Conservation (phyloP, 2,888 invertebrate species). For the Torymus auratus region DNA sequence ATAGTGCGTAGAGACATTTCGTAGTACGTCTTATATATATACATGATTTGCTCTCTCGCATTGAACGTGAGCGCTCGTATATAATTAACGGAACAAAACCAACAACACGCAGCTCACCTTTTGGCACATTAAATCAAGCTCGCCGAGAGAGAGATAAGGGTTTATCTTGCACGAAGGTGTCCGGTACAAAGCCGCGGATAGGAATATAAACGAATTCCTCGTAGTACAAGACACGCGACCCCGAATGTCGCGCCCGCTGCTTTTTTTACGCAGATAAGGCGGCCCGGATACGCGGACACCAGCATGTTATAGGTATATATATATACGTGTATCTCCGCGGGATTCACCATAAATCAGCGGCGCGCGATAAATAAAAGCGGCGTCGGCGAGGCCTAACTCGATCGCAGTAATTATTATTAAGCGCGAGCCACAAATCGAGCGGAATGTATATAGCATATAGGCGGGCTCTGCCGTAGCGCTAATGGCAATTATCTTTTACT, state of each 20-base stretch:
- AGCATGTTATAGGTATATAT: too few species aligned
- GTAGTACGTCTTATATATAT: background rate
- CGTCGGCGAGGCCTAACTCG: background rate
- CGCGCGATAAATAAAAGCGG: constrained; percentile 12
- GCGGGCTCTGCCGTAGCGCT: background rate
- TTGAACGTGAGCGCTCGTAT: background rate
- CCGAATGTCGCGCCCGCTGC: too few species aligned
- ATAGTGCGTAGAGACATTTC: constrained; percentile 22
- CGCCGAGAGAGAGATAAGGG: too few species aligned
- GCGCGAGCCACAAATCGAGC: constrained; percentile 12
- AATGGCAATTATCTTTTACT: constrained; percentile 30
- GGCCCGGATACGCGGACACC: background rate
- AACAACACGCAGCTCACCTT: too few species aligned
- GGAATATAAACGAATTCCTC: too few species aligned
- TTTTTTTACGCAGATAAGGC: too few species aligned
- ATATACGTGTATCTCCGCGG: too few species aligned
- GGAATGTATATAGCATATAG: background rate
- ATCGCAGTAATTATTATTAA: constrained; percentile 28
- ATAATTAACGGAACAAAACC: constrained; percentile 8
- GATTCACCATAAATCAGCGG: constrained; percentile 14
- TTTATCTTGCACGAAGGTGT: too few species aligned
- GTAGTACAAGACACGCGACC: too few species aligned
- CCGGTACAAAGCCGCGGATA: too few species aligned
- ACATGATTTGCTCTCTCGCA: background rate
- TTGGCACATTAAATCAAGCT: too few species aligned